phyloP scores from a whole-genome alignment of 2,113 vertebrate genomes.

The Lophura nycthemera region DNA sequence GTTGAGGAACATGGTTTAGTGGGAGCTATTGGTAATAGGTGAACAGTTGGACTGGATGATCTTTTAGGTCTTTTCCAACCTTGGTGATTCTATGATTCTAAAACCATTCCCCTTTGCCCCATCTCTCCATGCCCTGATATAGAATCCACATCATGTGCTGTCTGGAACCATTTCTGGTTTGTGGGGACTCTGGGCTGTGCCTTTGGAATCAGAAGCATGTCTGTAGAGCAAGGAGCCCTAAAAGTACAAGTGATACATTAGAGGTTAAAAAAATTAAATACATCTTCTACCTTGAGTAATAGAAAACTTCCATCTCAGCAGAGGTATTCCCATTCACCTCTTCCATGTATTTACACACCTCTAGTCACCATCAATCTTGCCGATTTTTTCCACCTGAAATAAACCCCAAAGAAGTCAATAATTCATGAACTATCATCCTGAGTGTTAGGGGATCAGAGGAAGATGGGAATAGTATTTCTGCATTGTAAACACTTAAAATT shows the following conservation, averaged over 20 bases:
- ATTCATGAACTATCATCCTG: background rate
- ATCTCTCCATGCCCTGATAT: background rate
- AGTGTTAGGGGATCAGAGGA: background rate
- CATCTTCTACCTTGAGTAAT: background rate
- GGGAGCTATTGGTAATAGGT: no score
- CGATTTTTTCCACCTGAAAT: background rate
- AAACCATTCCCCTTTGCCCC: background rate
- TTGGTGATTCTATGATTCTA: no score
- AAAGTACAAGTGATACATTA: background rate
- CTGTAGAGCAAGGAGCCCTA: background rate
- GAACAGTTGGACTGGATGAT: no score
- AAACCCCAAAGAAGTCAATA: background rate
- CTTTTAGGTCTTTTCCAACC: no score
- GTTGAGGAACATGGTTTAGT: no score
- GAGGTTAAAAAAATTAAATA: background rate
- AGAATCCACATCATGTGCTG: no score
- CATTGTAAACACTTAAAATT: background rate
- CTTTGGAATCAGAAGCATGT: background rate
- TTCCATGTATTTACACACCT: background rate
- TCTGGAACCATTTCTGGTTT: background rate
- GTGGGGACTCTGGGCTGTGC: background rate
- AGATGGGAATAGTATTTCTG: background rate
- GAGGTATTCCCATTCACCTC: background rate
- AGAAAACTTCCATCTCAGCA: background rate
- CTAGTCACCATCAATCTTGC: background rate